Evolutionary conservation across 2,888 invertebrate genomes (phyloP).

Genomic region (Nemotelus pantherinus): DNA sequence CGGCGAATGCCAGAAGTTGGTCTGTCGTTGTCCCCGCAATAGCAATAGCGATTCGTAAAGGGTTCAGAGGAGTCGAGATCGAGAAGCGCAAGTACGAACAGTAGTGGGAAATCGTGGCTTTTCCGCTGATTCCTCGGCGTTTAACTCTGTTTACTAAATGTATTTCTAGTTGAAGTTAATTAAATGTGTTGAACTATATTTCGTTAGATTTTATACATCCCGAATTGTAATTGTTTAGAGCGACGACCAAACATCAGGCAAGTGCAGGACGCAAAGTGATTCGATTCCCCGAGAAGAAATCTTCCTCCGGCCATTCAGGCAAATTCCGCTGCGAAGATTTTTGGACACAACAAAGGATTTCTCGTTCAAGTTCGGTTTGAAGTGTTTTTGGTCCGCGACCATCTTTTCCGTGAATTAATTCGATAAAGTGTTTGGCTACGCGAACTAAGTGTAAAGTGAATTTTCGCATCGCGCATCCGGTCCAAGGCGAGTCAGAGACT

Average conservation of each 20-base stretch:
- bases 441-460: not conserved
- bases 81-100: not conserved
- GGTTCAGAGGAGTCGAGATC: not conserved
- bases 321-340: slow-evolving; percentile 2
- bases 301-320: not conserved
- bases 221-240: too few species aligned
- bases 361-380: not conserved
- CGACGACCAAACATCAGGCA: too few species aligned
- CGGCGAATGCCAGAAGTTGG: not conserved
- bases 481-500: not conserved
- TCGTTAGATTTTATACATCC: too few species aligned
- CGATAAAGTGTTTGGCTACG: not conserved
- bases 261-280: too few species aligned
- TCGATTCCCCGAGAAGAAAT: not conserved
- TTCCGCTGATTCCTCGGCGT: not conserved
- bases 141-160: too few species aligned
- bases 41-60: not conserved
- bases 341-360: slow-evolving; percentile 9
- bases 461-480: not conserved
- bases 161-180: too few species aligned
- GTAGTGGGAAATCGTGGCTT: not conserved
- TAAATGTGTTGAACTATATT: too few species aligned
- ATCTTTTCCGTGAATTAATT: not conserved
- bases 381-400: not conserved
- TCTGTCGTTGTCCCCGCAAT: not conserved